These are phyloP conservation scores for Mamestra configurata DNA, from an alignment of 1,140 invertebrate genomes.

Conservation along the genomic window DNA sequence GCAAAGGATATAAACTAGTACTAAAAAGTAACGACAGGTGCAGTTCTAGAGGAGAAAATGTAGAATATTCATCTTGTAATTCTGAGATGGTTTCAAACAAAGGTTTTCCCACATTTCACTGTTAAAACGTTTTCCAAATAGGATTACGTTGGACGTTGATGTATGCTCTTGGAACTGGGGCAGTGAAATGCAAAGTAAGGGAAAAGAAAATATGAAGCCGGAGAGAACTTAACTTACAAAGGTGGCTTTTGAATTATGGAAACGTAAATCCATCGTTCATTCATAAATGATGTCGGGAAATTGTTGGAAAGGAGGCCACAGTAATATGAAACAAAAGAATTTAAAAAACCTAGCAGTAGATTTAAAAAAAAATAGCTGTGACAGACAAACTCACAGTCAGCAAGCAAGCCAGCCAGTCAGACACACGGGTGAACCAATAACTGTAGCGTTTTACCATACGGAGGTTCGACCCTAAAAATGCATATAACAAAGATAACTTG, in stretches of 20 bases:
- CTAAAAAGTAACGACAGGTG: too few relatives aligned
- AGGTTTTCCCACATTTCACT: constrained; percentile 9
- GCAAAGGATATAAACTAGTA: not conserved
- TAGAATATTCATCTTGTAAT: not conserved
- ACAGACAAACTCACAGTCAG: too few relatives aligned
- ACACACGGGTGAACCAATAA: too few relatives aligned
- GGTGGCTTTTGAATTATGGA: constrained; percentile 15
- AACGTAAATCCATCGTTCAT: not conserved
- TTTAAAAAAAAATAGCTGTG: too few relatives aligned
- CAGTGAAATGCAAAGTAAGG: constrained; percentile 27
- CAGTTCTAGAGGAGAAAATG: not conserved
- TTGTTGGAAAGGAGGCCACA: not conserved
- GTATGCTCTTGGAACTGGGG: constrained; percentile 31
- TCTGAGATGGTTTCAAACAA: constrained; percentile 14
- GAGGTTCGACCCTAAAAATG: too few relatives aligned
- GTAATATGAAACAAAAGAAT: too few relatives aligned
- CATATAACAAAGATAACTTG: too few relatives aligned
- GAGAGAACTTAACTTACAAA: constrained; percentile 9
- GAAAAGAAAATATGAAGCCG: constrained; percentile 2
- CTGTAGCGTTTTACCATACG: too few relatives aligned
- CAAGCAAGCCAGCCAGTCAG: too few relatives aligned
- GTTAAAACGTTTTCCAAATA: constrained; percentile 32
- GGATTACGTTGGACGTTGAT: constrained; percentile 31
- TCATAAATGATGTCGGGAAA: not conserved
- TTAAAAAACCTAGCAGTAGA: too few relatives aligned